A percentile compares a stretch with the other conserved stretches of the same genome.
Evolutionary conservation across 1,140 invertebrate genomes (phyloP).

Genomic region (Diachasma alloeum): DNA sequence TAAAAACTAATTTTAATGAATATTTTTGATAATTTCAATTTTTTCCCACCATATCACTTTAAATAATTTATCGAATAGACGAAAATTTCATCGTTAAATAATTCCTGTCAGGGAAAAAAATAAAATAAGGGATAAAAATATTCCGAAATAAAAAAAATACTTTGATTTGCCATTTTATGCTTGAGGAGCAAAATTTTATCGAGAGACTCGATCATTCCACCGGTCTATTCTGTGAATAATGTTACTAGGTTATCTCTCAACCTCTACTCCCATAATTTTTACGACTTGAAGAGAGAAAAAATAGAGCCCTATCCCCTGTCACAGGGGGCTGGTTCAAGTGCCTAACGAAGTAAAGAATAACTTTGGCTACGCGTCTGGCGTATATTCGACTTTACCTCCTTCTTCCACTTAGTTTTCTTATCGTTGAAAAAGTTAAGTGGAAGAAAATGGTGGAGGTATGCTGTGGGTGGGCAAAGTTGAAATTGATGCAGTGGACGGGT

Average conservation of each 20-base stretch:
- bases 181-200: conserved; percentile 3
- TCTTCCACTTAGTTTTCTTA: conserved; percentile 44
- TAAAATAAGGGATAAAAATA: too few species aligned
- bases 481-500: conserved; percentile 56
- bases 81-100: too few species aligned
- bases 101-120: too few species aligned
- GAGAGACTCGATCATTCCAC: conserved; percentile 10
- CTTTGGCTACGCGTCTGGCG: conserved; percentile 45
- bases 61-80: too few species aligned
- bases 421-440: conserved; percentile 60
- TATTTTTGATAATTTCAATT: too few species aligned
- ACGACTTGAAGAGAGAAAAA: conserved; percentile 37
- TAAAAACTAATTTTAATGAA: too few species aligned
- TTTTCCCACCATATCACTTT: too few species aligned
- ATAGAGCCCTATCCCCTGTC: conserved; percentile 15
- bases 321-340: conserved; percentile 3
- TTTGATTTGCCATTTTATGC: neutral
- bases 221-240: conserved; percentile 51
- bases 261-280: conserved; percentile 57
- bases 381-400: conserved; percentile 31
- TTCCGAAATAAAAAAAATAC: neutral
- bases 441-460: conserved; percentile 55
- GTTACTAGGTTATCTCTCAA: conserved; percentile 59
- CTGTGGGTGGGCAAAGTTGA: conserved; percentile 46
- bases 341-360: conserved; percentile 63